Evolutionary conservation across 1,140 invertebrate genomes (phyloP).

Genomic region (Argopecten irradians): DNA sequence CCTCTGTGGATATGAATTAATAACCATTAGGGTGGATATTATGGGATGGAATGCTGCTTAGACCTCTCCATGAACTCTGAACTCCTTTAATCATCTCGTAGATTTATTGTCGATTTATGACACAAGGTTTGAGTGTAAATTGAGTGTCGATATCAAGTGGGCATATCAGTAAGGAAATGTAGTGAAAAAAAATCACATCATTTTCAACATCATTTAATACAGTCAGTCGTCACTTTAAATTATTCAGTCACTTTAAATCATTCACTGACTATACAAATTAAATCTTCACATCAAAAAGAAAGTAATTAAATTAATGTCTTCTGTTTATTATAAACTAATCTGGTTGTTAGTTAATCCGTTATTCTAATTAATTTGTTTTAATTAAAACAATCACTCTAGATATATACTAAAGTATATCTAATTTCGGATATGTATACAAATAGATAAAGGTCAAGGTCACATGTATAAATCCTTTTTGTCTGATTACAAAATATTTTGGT

Average conservation of each 20-base stretch:
- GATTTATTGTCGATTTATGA: background rate
- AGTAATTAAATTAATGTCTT: too few relatives aligned
- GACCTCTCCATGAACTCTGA: background rate
- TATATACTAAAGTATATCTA: too few relatives aligned
- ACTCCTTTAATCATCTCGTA: background rate
- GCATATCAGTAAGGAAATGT: background rate
- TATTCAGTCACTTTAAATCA: too few relatives aligned
- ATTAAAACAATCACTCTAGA: too few relatives aligned
- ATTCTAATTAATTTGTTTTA: too few relatives aligned
- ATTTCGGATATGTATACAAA: too few relatives aligned
- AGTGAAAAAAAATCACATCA: background rate
- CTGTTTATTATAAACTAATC: too few relatives aligned
- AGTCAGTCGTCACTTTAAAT: too few relatives aligned
- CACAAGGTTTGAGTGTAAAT: background rate
- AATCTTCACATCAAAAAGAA: too few relatives aligned
- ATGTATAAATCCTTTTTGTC: background rate
- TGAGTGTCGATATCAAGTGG: background rate
- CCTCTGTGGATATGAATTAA: conserved; percentile 17
- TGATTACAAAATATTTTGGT: background rate
- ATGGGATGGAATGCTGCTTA: background rate
- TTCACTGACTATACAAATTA: too few relatives aligned
- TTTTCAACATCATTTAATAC: background rate
- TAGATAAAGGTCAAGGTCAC: background rate
- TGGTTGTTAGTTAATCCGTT: too few relatives aligned
- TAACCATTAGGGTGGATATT: background rate